Conservation (phyloP, 2,113 vertebrate species). For the Petrocephalus zakoni region DNA sequence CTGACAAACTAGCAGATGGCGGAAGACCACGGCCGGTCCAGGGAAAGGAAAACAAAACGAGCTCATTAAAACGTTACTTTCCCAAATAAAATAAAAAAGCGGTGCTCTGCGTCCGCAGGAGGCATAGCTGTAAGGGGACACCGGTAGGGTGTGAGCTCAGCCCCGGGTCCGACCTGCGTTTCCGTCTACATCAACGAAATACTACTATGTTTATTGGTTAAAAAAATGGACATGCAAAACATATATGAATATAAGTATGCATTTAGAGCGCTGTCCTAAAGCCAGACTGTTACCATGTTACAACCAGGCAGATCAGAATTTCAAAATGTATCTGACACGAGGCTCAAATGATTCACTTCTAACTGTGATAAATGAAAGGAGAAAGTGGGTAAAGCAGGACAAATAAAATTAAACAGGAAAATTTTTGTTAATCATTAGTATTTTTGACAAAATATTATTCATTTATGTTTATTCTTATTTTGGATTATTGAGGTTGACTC, state of each 20-base stretch:
- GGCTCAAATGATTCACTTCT: neutral
- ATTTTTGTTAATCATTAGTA: constrained; percentile 3
- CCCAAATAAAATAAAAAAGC: neutral
- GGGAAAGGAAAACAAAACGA: neutral
- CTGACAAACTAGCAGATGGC: neutral
- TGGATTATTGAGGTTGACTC: constrained; percentile 36
- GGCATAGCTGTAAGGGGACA: neutral
- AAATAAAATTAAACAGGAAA: constrained; percentile 22
- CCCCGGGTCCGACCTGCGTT: neutral
- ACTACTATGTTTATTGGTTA: neutral
- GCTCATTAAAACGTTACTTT: neutral
- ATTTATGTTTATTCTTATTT: neutral
- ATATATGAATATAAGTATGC: neutral
- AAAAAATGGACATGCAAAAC: neutral
- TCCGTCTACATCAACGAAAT: neutral
- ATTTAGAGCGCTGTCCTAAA: constrained; percentile 6
- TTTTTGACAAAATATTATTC: constrained; percentile 20
- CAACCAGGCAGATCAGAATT: constrained; percentile 15
- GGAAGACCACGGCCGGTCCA: neutral
- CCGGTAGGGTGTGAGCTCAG: neutral
- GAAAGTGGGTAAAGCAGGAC: constrained; percentile 22
- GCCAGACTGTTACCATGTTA: neutral
- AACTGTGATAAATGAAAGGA: constrained; percentile 22
- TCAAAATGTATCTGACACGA: constrained; percentile 8
- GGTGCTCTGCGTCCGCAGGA: neutral